Evolutionary conservation across 2,888 invertebrate species (phyloP).

Genomic region (Eudemis profundana): DNA sequence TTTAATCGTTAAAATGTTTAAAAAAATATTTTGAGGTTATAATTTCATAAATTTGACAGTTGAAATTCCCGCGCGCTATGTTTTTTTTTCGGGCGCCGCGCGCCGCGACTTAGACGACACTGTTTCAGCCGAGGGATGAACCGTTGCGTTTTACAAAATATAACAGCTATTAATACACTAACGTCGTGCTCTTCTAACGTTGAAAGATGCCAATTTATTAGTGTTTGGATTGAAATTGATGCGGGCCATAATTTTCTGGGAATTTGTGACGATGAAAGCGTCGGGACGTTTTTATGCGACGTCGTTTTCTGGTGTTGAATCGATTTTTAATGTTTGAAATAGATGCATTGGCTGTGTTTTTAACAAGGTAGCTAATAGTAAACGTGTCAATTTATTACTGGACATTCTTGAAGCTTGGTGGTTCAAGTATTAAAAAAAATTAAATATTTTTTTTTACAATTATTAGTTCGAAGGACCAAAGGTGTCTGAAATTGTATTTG

Average conservation of each 20-base stretch:
- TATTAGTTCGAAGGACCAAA: no score
- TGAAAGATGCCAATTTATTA: conserved; percentile 84
- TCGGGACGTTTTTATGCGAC: conserved; percentile 70
- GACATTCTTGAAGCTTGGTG: not conserved
- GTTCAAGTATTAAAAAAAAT: not conserved
- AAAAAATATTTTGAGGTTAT: conserved; percentile 3
- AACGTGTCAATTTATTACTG: not conserved
- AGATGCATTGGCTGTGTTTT: conserved; percentile 34
- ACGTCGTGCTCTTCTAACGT: conserved; percentile 63
- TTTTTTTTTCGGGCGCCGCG: conserved; percentile 74
- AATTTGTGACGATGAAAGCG: conserved; percentile 81
- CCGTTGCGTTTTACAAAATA: conserved; percentile 79
- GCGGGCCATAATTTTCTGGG: conserved; percentile 79
- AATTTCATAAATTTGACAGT: conserved; percentile 42
- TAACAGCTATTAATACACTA: conserved; percentile 80
- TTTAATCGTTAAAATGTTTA: not conserved
- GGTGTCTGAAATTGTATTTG: no score
- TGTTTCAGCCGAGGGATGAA: conserved; percentile 76
- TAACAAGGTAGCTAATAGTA: conserved; percentile 12
- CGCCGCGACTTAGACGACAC: conserved; percentile 71
- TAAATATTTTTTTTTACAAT: not conserved
- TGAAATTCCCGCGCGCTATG: conserved; percentile 48
- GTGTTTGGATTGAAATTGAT: conserved; percentile 84
- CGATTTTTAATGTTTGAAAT: conserved; percentile 67
- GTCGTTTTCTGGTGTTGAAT: conserved; percentile 71